Conservation (phyloP, 1,140 invertebrate species). For the Medauroidea extradentata region DNA sequence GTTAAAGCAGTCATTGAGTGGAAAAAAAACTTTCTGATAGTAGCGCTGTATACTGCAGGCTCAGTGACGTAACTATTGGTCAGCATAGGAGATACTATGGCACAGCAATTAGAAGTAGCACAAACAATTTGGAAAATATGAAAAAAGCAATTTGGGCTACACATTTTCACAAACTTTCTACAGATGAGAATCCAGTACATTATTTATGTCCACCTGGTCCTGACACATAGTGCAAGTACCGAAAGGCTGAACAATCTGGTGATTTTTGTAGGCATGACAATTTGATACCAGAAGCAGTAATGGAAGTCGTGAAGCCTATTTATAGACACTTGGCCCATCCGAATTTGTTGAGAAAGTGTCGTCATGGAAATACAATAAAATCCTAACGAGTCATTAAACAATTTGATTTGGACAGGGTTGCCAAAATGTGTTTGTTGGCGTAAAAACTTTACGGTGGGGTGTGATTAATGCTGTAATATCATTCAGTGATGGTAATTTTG, state of each 20-base stretch:
- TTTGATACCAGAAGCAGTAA: constrained; percentile 4
- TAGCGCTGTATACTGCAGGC: constrained; percentile 16
- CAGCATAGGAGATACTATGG: constrained; percentile 24
- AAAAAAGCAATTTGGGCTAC: constrained; percentile 22
- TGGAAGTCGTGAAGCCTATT: constrained; percentile 13
- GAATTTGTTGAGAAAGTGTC: constrained; percentile 9
- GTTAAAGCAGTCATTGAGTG: not conserved
- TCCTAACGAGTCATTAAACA: constrained; percentile 13
- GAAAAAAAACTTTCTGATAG: not conserved
- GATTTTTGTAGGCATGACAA: constrained; percentile 6
- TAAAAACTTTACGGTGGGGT: constrained; percentile 11
- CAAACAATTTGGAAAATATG: constrained; percentile 19
- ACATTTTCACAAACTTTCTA: constrained; percentile 15
- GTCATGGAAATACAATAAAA: constrained; percentile 12
- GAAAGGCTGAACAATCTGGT: constrained; percentile 5
- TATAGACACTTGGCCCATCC: constrained; percentile 10
- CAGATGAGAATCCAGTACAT: constrained; percentile 16
- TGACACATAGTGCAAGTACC: constrained; percentile 11
- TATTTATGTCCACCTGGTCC: constrained; percentile 5
- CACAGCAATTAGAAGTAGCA: constrained; percentile 22
- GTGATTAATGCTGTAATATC: constrained; percentile 12
- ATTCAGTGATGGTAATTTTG: constrained; percentile 18
- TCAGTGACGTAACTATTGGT: constrained; percentile 20
- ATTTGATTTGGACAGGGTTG: constrained; percentile 15
- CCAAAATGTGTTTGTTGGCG: constrained; percentile 21